A percentile compares a stretch with the other conserved stretches of the same genome.
These are phyloP conservation scores for Zootermopsis nevadensis DNA, from an alignment of 2,888 invertebrate species.

Conservation along the genomic window DNA sequence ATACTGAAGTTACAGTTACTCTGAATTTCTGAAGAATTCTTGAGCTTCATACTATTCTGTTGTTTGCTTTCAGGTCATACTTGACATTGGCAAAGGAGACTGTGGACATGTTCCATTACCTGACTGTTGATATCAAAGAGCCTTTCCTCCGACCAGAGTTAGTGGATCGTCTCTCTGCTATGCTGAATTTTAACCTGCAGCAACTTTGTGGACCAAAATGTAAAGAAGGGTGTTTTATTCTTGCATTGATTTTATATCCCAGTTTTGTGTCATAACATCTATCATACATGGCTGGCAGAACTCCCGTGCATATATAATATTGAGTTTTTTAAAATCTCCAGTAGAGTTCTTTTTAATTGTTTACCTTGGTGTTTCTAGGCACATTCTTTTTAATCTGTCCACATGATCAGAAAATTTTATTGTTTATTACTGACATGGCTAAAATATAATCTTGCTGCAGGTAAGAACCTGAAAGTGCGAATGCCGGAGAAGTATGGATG, in stretches of 20 bases:
- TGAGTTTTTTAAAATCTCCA: no score
- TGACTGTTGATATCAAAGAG: conserved; percentile 93
- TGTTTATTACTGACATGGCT: not conserved
- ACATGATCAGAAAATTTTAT: no score
- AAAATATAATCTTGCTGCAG: conserved; percentile 52
- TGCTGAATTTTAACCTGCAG: conserved; percentile 98
- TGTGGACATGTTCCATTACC: conserved; percentile 97
- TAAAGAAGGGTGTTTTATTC: conserved; percentile 63
- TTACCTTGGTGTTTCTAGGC: no score
- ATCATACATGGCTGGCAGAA: no score
- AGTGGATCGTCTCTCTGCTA: conserved; percentile 93
- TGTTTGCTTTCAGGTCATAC: conserved; percentile 72
- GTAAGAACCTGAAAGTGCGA: conserved; percentile 74
- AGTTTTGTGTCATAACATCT: no score
- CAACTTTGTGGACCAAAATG: conserved; percentile 97
- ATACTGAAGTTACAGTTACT: no score
- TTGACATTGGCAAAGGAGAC: conserved; percentile 94
- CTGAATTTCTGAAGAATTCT: no score
- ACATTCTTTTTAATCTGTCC: no score
- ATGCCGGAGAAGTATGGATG: conserved; percentile 96
- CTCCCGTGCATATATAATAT: no score
- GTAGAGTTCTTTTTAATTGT: no score
- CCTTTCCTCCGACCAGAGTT: conserved; percentile 95
- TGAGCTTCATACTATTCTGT: not conserved
- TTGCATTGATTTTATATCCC: no score